These are phyloP conservation scores for Sinocyclocheilus grahami DNA, from an alignment of 2,113 vertebrate species.

Conservation along the genomic window DNA sequence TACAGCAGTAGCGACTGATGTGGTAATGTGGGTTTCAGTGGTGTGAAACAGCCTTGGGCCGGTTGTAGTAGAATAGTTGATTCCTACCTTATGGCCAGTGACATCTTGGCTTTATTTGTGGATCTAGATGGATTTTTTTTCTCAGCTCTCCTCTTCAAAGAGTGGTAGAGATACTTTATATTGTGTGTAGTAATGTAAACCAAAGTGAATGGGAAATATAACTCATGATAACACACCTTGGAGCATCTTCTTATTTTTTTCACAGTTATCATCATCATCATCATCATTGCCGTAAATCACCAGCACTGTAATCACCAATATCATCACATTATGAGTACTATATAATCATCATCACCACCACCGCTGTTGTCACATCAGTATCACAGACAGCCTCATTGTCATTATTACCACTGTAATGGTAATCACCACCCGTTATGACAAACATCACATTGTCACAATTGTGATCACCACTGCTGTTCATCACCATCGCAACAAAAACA, in stretches of 20 bases:
- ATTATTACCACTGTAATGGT: too few relatives aligned
- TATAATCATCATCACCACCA: not conserved
- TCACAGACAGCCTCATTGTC: not conserved
- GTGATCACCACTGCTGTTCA: not conserved
- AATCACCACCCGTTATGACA: not conserved
- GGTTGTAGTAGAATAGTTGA: not conserved
- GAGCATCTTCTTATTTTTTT: too few relatives aligned
- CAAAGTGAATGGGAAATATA: not conserved
- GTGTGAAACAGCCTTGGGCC: constrained; percentile 18
- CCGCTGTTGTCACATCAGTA: not conserved
- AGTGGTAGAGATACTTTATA: not conserved
- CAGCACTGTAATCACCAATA: not conserved
- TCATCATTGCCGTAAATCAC: too few relatives aligned
- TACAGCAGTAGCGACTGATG: constrained; percentile 8
- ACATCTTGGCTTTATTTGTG: not conserved
- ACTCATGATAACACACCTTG: not conserved
- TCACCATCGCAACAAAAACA: not conserved
- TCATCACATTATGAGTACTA: not conserved
- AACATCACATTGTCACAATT: not conserved
- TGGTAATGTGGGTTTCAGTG: not conserved
- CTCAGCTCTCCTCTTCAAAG: not conserved
- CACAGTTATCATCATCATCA: too few relatives aligned
- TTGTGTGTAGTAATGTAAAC: not conserved
- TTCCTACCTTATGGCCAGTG: constrained; percentile 6
- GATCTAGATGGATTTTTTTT: not conserved